Evolutionary conservation across 1,140 invertebrate species (phyloP), one percentile per base, ranked within the genome.

Genomic region (Cyclargus thomasi): DNA sequence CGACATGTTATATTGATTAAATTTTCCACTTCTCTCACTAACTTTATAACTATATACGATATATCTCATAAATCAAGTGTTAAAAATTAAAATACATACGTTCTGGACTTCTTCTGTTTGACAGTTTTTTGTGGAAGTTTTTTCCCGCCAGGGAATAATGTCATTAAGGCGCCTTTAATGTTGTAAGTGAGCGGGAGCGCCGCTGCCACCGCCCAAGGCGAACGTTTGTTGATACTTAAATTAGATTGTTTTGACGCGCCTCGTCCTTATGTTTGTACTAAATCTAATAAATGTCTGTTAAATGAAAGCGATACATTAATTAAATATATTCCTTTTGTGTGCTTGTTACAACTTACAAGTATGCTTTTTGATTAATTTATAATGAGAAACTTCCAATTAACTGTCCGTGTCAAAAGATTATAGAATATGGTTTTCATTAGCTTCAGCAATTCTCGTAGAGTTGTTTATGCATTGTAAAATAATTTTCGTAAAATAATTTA

Each of bases 201-300:
- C 75, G 78, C 76, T 74, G 74, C 77, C 77, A 81, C 85, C 87
- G 87, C 86, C 87, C 87, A 86, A 81, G 86, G 85, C 84, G 86
- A 88, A 70, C 84, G 84, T 88, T 90, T 90, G 88, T 90, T 90
- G 85, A 90, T 90, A 90, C 88, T 90, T 88, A 88, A 90, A 90
- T 90, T 90, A 86, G 86, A 80, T 85, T 88, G 85, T 88, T 88
- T 86, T 88, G 87, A 90, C 86, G 85, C 85, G 86, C 81, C 83
- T 87, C 82, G 83, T 85, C 83, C 86, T 85, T 85, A 87, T 88
- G 85, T 87, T 88, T 87, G 83, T 85, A 90, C 78, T 90, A 87
- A 90, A 90, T 88, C 86, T 88, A 88, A 88, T 90, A 88, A 90
- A 88, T 75, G 85, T 90, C 82, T 70, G 76, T 79, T 78, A 78